phyloP scores from a whole-genome alignment of 2,797 vertebrate species.

The Hyperoplus immaculatus region DNA sequence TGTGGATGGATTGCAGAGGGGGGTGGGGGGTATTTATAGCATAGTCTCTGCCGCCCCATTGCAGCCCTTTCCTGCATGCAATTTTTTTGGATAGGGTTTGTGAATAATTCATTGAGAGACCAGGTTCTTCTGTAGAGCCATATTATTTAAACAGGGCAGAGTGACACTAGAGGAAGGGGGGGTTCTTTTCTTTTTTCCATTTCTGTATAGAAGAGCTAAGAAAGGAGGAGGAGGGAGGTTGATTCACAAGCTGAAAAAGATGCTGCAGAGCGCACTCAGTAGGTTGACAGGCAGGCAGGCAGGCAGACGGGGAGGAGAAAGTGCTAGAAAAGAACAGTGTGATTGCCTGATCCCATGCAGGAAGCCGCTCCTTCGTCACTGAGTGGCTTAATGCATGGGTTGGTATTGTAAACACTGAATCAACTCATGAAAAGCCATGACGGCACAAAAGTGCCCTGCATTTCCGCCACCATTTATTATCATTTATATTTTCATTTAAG shows the following conservation, averaged over 20 bases:
- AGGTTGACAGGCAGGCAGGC: constrained; percentile 27
- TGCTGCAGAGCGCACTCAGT: constrained; percentile 71
- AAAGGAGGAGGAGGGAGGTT: constrained; percentile 40
- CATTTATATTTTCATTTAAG: constrained; percentile 5
- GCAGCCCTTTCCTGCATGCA: constrained; percentile 68
- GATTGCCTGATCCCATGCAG: constrained; percentile 54
- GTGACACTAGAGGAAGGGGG: constrained; percentile 31
- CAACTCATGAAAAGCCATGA: constrained; percentile 25
- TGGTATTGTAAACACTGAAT: constrained; percentile 17
- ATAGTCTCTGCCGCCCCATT: constrained; percentile 60
- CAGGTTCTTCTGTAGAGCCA: constrained; percentile 46
- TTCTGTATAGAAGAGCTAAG: constrained; percentile 12
- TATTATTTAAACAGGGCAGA: constrained; percentile 57
- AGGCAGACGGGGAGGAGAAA: constrained; percentile 65
- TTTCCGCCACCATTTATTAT: not conserved
- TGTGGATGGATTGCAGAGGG: constrained; percentile 41
- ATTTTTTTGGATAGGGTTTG: constrained; percentile 42
- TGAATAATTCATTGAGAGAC: constrained; percentile 74
- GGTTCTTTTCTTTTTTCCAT: not conserved
- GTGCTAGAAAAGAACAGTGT: constrained; percentile 71
- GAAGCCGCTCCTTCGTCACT: constrained; percentile 47
- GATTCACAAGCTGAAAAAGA: constrained; percentile 73
- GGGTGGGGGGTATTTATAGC: constrained; percentile 82
- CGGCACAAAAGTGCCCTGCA: constrained; percentile 11
- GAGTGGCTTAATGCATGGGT: constrained; percentile 2